Evolutionary conservation across 2,888 invertebrate species (phyloP).

Genomic region (Agrochola macilenta): DNA sequence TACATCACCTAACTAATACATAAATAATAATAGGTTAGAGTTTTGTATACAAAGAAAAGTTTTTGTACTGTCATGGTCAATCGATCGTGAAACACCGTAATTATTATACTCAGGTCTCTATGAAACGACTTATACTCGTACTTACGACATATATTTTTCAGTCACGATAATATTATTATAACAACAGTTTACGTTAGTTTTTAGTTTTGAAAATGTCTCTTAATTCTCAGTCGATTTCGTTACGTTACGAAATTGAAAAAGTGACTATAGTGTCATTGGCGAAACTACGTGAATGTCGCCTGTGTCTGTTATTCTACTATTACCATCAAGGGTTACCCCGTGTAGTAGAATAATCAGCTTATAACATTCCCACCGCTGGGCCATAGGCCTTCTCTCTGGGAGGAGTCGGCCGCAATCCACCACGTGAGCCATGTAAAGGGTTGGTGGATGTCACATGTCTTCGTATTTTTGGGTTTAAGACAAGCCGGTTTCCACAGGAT

Average conservation of each 20-base stretch:
- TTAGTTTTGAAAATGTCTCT: background rate
- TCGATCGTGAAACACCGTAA: background rate
- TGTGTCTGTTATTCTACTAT: no score
- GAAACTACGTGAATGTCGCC: background rate
- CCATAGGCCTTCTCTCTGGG: background rate
- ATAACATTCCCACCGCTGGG: background rate
- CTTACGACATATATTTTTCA: background rate
- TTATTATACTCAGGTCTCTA: background rate
- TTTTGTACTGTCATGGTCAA: constrained; percentile 21
- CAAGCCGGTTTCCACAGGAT: background rate
- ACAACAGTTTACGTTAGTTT: background rate
- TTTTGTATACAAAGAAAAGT: background rate
- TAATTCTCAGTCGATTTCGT: background rate
- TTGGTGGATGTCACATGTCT: background rate
- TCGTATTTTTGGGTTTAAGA: background rate
- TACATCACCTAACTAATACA: background rate
- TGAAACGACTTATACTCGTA: background rate
- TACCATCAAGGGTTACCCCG: no score
- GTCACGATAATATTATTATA: background rate
- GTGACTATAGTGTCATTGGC: background rate
- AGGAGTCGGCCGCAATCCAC: background rate
- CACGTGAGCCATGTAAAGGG: background rate
- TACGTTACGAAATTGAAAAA: background rate
- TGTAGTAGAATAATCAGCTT: no score
- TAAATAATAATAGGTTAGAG: background rate